Evolutionary conservation across 2,113 vertebrate genomes (phyloP), one percentile per base, ranked within the genome.

Genomic region (Hemicordylus capensis): DNA sequence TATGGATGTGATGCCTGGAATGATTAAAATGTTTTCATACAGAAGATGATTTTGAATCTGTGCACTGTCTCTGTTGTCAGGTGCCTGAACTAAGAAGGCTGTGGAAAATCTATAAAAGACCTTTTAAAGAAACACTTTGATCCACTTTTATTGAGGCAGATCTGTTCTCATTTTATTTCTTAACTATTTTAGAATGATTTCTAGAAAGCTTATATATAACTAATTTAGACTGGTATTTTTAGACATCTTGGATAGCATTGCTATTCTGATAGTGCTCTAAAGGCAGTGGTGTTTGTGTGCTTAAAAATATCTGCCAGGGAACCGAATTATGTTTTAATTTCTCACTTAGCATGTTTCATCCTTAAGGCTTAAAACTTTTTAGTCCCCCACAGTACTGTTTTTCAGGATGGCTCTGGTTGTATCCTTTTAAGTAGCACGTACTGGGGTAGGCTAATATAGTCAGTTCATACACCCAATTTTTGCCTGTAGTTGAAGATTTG

Each of bases 271-370:
- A 88, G 61, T 51, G 83, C 1, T 42, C 51, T 85, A 87, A 81
- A 74, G 85, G 77, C 87, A 76, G 46, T 73, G 87, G 34, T 90
- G 83, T 90, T 90, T 85, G 51, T 81, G 31, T 85, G 84, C 69
- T 79, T 89, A 87, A 84, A 67, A 74, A 86, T 72, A 91, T 93
- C 83, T 94, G 77, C 80, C 84, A 83, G 85, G 80, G 93, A 94
- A 82, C 59, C 63, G 79, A 90, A 94, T n/a, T 91, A 87, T 88
- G 81, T 83, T 95, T 93, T 91, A 26, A 54, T 91, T 95, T 84
- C 79, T 87, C 87, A 89, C 85, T 89, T 77, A 94, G 81, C 81
- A 76, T 80, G 84, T 80, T 87, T 86, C 81, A 87, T 93, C 90
- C 64, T 89, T 46, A 82, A 51, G 31, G 81, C 91, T 92, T 90